phyloP scores from a whole-genome alignment of 2,113 vertebrate genomes.

The Rousettus leschenaultii region DNA sequence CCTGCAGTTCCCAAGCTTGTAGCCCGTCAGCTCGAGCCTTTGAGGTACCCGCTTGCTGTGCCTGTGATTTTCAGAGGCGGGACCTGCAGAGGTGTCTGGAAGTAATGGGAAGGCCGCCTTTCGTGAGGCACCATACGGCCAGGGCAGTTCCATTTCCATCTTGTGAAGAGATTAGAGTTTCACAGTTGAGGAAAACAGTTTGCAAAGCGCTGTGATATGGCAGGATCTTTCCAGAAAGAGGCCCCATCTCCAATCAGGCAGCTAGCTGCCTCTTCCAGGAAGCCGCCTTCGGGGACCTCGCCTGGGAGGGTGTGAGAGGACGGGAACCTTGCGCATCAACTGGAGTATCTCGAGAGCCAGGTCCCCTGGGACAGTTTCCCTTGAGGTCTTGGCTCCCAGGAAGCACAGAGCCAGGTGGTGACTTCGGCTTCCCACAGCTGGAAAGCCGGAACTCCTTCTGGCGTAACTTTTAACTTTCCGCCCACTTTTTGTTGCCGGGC shows the following conservation, averaged over 20 bases:
- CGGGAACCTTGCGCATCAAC: neutral
- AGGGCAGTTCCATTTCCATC: neutral
- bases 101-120: neutral
- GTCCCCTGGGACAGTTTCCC: neutral
- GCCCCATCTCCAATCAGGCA: neutral
- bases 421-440: accelerated
- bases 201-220: neutral
- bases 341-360: neutral
- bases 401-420: neutral
- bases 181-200: neutral
- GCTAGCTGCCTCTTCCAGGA: neutral
- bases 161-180: neutral
- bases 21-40: accelerated
- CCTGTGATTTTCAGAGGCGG: neutral
- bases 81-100: neutral
- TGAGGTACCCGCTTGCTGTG: neutral
- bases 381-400: neutral
- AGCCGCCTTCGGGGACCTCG: too few relatives aligned
- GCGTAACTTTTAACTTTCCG: neutral
- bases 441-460: neutral
- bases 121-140: neutral
- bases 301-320: neutral
- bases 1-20: neutral
- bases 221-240: neutral
- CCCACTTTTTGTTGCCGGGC: neutral